A percentile compares a stretch with the other conserved stretches of the same genome.
Conservation (phyloP, 2,888 invertebrate genomes). For the Andrena marginata region DNA sequence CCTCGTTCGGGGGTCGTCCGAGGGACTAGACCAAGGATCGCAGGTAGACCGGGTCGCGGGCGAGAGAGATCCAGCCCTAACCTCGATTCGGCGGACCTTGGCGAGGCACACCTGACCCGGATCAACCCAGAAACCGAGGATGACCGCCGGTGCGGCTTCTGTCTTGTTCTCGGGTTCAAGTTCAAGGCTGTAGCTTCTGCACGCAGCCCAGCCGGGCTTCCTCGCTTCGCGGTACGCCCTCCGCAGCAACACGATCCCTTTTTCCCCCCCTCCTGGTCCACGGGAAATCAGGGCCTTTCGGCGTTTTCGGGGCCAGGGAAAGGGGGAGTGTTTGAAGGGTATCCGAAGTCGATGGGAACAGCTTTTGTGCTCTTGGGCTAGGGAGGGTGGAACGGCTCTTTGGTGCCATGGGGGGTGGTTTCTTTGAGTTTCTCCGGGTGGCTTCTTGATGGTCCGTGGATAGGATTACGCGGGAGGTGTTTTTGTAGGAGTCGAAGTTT, state of each 20-base stretch:
- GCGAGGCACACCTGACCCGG: constrained; percentile 60
- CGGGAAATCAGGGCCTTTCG: neutral
- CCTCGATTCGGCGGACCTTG: constrained; percentile 48
- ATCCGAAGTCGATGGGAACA: neutral
- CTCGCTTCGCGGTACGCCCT: neutral
- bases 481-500: too few relatives aligned
- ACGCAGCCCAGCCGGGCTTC: neutral
- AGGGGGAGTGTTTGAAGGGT: neutral
- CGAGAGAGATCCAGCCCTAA: constrained; percentile 51
- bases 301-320: neutral
- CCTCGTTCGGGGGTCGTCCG: constrained; percentile 47
- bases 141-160: constrained; percentile 52
- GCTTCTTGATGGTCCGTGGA: too few relatives aligned
- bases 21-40: constrained; percentile 44
- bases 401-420: too few relatives aligned
- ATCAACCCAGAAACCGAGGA: constrained; percentile 56
- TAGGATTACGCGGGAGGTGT: too few relatives aligned
- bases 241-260: neutral
- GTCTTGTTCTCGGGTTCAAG: constrained; percentile 71
- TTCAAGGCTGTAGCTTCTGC: constrained; percentile 63
- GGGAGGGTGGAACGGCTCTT: neutral
- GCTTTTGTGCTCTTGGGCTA: neutral
- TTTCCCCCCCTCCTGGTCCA: neutral
- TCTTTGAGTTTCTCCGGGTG: too few relatives aligned
- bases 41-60: constrained; percentile 48